phyloP scores from a whole-genome alignment of 1,140 invertebrate species.

The Phocides pigmalion region DNA sequence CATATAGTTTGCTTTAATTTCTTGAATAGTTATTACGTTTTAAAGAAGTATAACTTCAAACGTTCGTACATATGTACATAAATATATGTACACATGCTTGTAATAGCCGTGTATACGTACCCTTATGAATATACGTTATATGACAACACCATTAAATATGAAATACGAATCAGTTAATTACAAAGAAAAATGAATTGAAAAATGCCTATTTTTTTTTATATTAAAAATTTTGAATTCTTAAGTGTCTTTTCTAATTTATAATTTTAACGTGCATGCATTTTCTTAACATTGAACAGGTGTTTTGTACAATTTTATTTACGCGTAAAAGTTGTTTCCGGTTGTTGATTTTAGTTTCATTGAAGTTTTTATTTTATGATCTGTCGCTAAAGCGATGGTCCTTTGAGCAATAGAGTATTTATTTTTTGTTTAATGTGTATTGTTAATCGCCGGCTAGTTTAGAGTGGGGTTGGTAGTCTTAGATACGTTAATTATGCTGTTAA shows the following conservation, averaged over 20 bases:
- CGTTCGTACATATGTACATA: constrained; percentile 19
- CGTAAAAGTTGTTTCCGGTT: background rate
- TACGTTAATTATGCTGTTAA: background rate
- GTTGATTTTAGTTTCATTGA: constrained; percentile 30
- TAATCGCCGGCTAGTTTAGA: constrained; percentile 3
- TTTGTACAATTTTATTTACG: constrained; percentile 10
- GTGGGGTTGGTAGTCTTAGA: constrained; percentile 32
- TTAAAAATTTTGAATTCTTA: constrained; percentile 16
- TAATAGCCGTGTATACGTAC: constrained; percentile 16
- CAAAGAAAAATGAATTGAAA: constrained; percentile 29
- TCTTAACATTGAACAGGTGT: background rate
- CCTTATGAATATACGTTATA: constrained; percentile 23
- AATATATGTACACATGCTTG: background rate
- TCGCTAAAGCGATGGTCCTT: constrained; percentile 11
- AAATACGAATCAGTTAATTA: background rate
- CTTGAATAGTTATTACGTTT: no score
- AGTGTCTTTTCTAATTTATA: constrained; percentile 24
- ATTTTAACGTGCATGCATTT: constrained; percentile 22
- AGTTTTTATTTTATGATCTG: constrained; percentile 28
- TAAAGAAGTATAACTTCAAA: constrained; percentile 7
- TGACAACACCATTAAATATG: constrained; percentile 10
- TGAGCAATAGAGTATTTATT: constrained; percentile 28
- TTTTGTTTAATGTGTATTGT: constrained; percentile 5
- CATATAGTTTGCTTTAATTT: no score
- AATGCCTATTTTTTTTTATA: constrained; percentile 24